Evolutionary conservation across 2,113 vertebrate genomes (phyloP), one percentile per base, ranked within the genome.

Genomic region (Deroptyus accipitrinus): DNA sequence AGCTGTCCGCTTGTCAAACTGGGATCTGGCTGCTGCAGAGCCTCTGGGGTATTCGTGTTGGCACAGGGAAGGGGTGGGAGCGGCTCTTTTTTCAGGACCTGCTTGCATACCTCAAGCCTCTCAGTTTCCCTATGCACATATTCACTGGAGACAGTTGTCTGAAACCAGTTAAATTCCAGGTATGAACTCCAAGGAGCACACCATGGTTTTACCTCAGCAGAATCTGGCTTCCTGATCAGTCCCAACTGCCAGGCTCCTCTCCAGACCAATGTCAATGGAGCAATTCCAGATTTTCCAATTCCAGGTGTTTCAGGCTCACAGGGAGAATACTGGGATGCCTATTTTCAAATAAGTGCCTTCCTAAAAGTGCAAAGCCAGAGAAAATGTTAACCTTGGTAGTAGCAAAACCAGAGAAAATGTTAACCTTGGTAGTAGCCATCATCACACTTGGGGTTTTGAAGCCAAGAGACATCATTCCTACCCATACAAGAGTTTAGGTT

Each of bases 201-300:
- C 10, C 0, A 0, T 48, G 49, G 11, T 17, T 83, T 92, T 68
- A 52, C 31, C 54, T 73, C 0, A 0, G 44, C 52, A 69, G 44
- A 86, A 83, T 69, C 55, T 77, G 89, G 35, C 4, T 5, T 42
- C 44, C 54, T 39, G 10, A 27, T 52, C 52, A 44, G 17, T 67
- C 73, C 17, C 0, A 0, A 23, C 31, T 66, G 28, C 46, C 64
- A 66, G 7, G 33, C 76, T 84, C n/a, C 7, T 63, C 19, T 67
- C 64, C 46, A 70, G 31, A 44, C 27, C 3, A 0, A 4, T 85
- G 42, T 46, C 51, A 74, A 11, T 52, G 35, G 20, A 88, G 39
- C 22, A 39, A 49, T 82, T 17, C 14, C 37, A 49, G 33, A 51
- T 12, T 31, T 51, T 51, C 25, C 25, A 51, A 51, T 51, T 51